Evolutionary conservation across 1,140 invertebrate species (phyloP), one percentile per base, ranked within the genome.

Genomic region (Hyposmocoma kahamanoa): DNA sequence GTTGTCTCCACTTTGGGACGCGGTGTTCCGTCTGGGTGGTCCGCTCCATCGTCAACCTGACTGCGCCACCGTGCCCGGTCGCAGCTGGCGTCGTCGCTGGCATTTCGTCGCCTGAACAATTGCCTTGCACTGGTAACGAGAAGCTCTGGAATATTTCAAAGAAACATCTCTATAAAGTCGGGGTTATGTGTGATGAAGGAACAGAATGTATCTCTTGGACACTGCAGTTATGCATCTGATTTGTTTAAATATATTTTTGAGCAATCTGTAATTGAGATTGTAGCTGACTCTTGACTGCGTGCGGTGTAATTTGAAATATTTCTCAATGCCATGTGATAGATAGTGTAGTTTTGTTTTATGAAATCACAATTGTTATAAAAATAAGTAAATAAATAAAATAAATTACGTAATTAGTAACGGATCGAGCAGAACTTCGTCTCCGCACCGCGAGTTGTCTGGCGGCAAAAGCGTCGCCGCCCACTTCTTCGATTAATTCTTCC

Each of bases 1-100:
- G 90, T 64, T 95, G 94, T 36, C 89, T 87, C 91, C 92, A 94
- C 59, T 91, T 91, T 0, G 92, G 91, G 18, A 94, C 87, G 52
- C 90, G 87, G 4, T 74, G 81, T 71, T 95, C 94, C 0, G 94
- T 96, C 86, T 96, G 94, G 0, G 94, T 96, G 43, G 92, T 93
- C 17, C 92, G 87, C 66, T 95, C 93, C 89, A 94, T 91, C 0
- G 92, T 94, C 10, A 89, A 85, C 0, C 88, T 84, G 87, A 94
- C 42, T 73, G 87, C 26, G 65, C 78, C 39, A 6, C 11, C 6
- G n/a, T n/a, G n/a, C 2, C 11, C 13, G 1, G 82, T 70, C 34
- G 86, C 81, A 21, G 73, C 75, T 1, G 56, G 59, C 3, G 66
- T 65, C 4, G 52, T 71, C 21, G 21, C 10, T 9, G 53, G 45